Percentiles rank a stretch among this genome's conserved stretches.
Conservation (phyloP, 2,113 vertebrate species). For the Casuarius casuarius region DNA sequence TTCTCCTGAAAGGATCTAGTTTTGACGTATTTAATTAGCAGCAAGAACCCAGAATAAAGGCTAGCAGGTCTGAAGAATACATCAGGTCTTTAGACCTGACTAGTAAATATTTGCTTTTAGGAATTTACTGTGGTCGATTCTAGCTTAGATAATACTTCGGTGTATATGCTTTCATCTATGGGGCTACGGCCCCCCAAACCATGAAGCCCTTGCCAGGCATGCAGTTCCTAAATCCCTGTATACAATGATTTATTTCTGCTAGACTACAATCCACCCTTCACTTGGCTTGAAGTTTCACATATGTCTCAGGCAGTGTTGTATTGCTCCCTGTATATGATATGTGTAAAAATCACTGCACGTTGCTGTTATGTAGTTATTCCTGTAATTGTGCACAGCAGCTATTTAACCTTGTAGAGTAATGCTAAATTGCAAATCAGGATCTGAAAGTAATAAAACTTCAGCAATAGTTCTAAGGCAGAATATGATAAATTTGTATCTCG, state of each 20-base stretch:
- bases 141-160: neutral
- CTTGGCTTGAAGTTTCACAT: neutral
- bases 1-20: neutral
- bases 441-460: neutral
- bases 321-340: neutral
- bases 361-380: rapidly evolving
- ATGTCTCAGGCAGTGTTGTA: neutral
- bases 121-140: neutral
- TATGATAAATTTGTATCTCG: neutral
- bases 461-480: neutral
- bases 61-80: neutral
- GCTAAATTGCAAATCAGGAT: neutral
- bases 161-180: neutral
- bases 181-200: neutral
- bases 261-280: neutral
- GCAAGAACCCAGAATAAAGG: neutral
- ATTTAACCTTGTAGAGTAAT: neutral
- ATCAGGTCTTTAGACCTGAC: neutral
- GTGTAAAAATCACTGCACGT: neutral
- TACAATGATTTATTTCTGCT: neutral
- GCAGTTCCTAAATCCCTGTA: neutral
- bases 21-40: slow-evolving; percentile 16
- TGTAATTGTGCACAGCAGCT: neutral
- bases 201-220: neutral
- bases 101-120: slow-evolving; percentile 1